Base-by-base conservation (phyloP, 2,888 invertebrate species). In the Brachyopa scutellaris region DNA sequence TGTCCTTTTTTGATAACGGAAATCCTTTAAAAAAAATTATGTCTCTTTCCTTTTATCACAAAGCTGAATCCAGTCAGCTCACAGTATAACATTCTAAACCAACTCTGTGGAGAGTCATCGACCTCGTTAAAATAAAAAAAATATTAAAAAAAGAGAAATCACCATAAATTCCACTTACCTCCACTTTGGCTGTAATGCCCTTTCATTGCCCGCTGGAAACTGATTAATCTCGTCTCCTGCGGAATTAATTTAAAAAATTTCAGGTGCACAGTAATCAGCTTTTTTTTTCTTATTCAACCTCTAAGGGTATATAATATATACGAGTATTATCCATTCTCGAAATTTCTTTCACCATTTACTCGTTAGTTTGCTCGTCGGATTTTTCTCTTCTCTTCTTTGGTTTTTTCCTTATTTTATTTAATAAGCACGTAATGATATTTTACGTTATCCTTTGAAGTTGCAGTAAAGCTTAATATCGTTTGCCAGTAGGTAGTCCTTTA, bases 391-490 rank as follows among this genome's bases (percentile, higher is more conserved):
- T 17, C 8, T 40, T 33, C 33, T 31, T 11, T 21, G 4, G n/a
- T n/a, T n/a, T n/a, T n/a, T n/a, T n/a, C n/a, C n/a, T n/a, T n/a
- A n/a, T n/a, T n/a, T n/a, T n/a, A n/a, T n/a, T n/a, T n/a, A n/a
- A 3, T 29, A 2, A 15, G 17, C 6, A 38, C 51, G 15, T 51
- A 61, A 70, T 59, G 51, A 61, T 59, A 42, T 40, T 70, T 51
- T 70, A 51, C 61, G 51, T 40, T 61, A 59, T 40, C 31, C 51
- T 51, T 51, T 59, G 70, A 49, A 13, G 40, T 29, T 70, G 70
- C 59, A 70, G 19, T 15, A 31, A 59, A 51, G 31, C 31, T 40
- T 70, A 42, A 51, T 70, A 51, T 61, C 13, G 19, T 38, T 61
- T 31, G 49, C 26, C 29, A 19, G 49, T 40, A 40, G 21, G 26